Percentiles rank a stretch among this genome's conserved stretches.
phyloP scores from a whole-genome alignment of 2,113 vertebrate species.

The Xiphorhynchus elegans region DNA sequence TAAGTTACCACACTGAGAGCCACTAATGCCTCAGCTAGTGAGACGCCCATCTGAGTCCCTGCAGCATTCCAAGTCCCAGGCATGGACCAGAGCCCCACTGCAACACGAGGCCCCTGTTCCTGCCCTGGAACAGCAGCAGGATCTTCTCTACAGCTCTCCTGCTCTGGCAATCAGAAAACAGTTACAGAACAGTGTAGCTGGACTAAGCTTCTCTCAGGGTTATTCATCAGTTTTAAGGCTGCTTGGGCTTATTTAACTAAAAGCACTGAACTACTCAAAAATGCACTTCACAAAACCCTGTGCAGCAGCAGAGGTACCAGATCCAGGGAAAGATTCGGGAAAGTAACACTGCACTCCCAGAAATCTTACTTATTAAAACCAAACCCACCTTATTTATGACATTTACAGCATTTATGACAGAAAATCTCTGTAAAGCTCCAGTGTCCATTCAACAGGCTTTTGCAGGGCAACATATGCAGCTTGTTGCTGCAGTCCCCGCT shows the following conservation, averaged over 20 bases:
- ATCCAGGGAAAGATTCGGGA: neutral
- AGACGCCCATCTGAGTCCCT: neutral
- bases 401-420: neutral
- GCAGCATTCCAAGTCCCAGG: neutral
- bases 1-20: neutral
- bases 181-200: neutral
- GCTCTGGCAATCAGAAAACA: neutral
- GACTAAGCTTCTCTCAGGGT: neutral
- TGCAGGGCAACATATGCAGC: neutral
- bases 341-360: fast-evolving
- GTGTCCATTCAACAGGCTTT: neutral
- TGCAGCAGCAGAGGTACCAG: neutral
- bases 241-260: neutral
- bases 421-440: neutral
- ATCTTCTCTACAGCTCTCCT: neutral
- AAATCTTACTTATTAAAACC: neutral
- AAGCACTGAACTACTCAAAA: neutral
- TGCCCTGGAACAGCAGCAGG: neutral
- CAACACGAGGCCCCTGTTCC: fast-evolving
- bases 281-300: neutral
- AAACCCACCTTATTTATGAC: neutral
- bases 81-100: neutral
- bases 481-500: neutral
- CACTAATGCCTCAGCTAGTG: neutral
- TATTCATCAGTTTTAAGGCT: neutral